phyloP scores from a whole-genome alignment of 2,113 vertebrate genomes.

The Carassius auratus region DNA sequence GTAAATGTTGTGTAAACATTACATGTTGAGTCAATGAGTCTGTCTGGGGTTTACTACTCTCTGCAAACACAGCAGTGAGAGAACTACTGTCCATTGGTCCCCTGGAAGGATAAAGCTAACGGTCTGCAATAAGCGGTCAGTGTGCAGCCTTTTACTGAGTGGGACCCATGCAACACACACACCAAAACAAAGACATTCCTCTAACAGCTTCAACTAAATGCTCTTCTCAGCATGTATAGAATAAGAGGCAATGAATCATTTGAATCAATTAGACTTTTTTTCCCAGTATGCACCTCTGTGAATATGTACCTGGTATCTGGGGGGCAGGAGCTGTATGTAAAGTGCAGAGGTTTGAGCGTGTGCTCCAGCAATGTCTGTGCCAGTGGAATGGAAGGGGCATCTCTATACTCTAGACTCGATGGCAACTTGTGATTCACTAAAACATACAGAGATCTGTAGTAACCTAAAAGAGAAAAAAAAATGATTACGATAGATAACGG shows the following conservation, averaged over 20 bases:
- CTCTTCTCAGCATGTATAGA: neutral
- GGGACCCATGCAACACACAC: constrained; percentile 51
- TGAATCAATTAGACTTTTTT: neutral
- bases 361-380: constrained; percentile 95
- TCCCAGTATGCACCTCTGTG: neutral
- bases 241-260: neutral
- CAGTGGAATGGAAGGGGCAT: constrained; percentile 87
- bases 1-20: constrained; percentile 69
- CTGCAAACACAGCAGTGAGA: constrained; percentile 71
- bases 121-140: constrained; percentile 59
- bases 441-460: constrained; percentile 91
- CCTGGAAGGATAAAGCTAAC: constrained; percentile 58
- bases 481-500: neutral
- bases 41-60: constrained; percentile 68
- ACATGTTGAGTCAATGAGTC: constrained; percentile 58
- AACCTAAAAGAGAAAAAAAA: constrained; percentile 75
- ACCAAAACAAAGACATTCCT: constrained; percentile 58
- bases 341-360: constrained; percentile 97
- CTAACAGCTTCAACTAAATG: neutral
- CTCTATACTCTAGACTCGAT: constrained; percentile 91
- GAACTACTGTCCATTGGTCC: constrained; percentile 63
- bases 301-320: constrained; percentile 85
- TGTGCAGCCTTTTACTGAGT: constrained; percentile 63
- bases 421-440: constrained; percentile 95
- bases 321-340: constrained; percentile 94